Percentiles rank a stretch among this genome's conserved stretches.
These are phyloP conservation scores for Xiphorhynchus elegans DNA, from an alignment of 2,113 vertebrate genomes.

Conservation along the genomic window DNA sequence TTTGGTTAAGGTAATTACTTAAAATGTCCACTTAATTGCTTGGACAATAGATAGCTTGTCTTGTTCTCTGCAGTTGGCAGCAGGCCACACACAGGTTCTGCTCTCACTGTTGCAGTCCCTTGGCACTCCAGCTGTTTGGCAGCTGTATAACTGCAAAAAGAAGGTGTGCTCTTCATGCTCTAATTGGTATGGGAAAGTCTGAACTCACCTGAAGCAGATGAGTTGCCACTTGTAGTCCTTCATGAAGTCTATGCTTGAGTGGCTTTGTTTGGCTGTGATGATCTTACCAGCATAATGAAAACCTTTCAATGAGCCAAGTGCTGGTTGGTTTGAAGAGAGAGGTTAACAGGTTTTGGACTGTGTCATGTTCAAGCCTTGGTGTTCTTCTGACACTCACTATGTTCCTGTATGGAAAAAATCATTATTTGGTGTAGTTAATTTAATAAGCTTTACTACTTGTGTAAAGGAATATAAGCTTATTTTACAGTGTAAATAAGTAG, in stretches of 20 bases:
- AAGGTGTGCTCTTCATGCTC: too few relatives aligned
- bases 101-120: fast-evolving
- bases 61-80: fast-evolving
- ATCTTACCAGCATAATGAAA: fast-evolving
- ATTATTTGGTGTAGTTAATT: fast-evolving
- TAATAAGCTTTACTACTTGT: fast-evolving
- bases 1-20: neutral
- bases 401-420: fast-evolving
- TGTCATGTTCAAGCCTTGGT: fast-evolving
- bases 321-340: fast-evolving
- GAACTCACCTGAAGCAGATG: fast-evolving
- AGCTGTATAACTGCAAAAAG: fast-evolving
- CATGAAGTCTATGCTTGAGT: neutral
- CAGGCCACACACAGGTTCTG: neutral
- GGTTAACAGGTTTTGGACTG: fast-evolving
- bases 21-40: fast-evolving
- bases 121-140: too few relatives aligned
- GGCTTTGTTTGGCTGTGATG: neutral
- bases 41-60: neutral
- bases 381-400: fast-evolving
- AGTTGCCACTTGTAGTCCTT: neutral
- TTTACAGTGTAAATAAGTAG: neutral
- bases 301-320: fast-evolving
- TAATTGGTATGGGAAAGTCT: fast-evolving
- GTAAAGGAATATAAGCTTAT: fast-evolving